These are phyloP conservation scores for Serilophus lunatus DNA, from an alignment of 2,113 vertebrate species.

Conservation along the genomic window DNA sequence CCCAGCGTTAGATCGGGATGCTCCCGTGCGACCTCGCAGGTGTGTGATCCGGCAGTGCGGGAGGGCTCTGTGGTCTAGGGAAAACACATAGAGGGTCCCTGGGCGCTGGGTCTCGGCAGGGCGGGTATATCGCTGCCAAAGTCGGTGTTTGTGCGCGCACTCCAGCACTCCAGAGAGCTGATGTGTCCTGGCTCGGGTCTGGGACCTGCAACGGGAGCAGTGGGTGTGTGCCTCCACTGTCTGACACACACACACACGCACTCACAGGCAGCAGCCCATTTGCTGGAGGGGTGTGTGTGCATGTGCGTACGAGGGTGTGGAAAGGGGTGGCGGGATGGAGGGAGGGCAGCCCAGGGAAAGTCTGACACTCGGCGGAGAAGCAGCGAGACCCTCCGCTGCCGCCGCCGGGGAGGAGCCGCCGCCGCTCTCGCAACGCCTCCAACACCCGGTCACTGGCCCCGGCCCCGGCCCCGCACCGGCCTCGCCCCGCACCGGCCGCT, in stretches of 20 bases:
- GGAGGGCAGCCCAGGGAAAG: conserved; percentile 31
- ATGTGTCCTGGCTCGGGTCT: background rate
- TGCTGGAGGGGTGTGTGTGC: conserved; percentile 55
- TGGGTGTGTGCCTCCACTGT: background rate
- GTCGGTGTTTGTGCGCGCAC: rapidly evolving
- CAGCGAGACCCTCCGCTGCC: conserved; percentile 35
- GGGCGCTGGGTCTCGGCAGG: background rate
- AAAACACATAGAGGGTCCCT: rapidly evolving
- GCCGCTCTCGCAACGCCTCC: background rate
- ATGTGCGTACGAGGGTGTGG: conserved; percentile 55
- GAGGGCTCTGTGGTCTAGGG: background rate
- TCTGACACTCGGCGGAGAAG: conserved; percentile 49
- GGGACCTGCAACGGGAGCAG: background rate
- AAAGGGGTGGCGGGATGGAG: conserved; percentile 56
- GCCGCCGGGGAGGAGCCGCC: conserved; percentile 16
- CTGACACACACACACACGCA: background rate
- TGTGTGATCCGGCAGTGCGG: rapidly evolving
- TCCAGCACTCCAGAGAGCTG: rapidly evolving
- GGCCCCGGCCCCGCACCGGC: background rate
- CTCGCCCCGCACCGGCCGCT: background rate
- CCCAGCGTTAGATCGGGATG: background rate
- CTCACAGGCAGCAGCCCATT: conserved; percentile 27
- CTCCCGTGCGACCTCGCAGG: background rate
- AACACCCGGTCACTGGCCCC: background rate
- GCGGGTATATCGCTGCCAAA: rapidly evolving